Evolutionary conservation across 2,797 vertebrate species (phyloP).

Genomic region (Petrocephalus sullivani): DNA sequence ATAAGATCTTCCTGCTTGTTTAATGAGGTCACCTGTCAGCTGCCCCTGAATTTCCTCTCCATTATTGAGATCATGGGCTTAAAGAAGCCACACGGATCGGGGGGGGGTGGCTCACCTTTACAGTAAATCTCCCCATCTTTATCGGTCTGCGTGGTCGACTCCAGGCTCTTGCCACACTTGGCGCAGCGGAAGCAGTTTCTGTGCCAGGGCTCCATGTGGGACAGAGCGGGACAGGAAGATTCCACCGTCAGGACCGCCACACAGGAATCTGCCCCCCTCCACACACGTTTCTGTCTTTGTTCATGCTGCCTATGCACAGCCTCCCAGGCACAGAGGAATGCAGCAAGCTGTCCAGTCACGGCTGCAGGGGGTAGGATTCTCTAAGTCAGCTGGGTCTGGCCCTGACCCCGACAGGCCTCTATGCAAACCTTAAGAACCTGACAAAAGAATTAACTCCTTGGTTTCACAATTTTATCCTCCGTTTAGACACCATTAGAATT

Average conservation of each 20-base stretch:
- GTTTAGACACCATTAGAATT: background rate
- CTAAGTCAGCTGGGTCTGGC: background rate
- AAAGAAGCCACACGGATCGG: background rate
- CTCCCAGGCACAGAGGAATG: background rate
- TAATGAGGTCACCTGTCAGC: background rate
- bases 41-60: background rate
- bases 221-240: background rate
- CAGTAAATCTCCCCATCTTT: slow-evolving; percentile 96
- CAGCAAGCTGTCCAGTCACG: background rate
- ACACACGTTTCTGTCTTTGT: background rate
- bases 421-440: background rate
- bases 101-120: slow-evolving; percentile 72
- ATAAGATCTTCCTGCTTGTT: background rate
- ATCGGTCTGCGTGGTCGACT: slow-evolving; percentile 90
- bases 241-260: background rate
- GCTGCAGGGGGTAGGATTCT: background rate
- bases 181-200: slow-evolving; percentile 93
- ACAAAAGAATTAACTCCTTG: background rate
- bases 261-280: background rate
- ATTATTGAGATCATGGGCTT: background rate
- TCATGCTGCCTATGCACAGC: background rate
- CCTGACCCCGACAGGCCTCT: background rate
- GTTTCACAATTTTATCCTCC: background rate
- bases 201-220: slow-evolving; percentile 75
- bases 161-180: slow-evolving; percentile 90